phyloP scores from a whole-genome alignment of 2,113 vertebrate genomes.

The Seriola quinqueradiata region DNA sequence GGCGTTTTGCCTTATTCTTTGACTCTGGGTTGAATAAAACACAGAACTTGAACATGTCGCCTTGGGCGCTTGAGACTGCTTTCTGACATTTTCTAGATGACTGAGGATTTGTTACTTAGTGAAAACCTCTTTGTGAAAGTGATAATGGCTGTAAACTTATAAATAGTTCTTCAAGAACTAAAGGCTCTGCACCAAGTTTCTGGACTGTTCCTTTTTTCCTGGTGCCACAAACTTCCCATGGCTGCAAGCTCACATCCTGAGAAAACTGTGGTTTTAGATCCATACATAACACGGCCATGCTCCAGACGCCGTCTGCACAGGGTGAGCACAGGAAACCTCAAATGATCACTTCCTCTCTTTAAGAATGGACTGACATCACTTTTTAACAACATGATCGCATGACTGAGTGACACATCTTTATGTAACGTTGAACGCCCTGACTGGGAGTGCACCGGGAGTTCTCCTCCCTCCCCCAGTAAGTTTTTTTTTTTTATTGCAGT shows the following conservation, averaged over 20 bases:
- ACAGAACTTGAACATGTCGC: too few relatives aligned
- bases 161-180: not conserved
- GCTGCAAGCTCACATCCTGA: conserved; percentile 49
- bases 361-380: conserved; percentile 77
- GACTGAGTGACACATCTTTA: conserved; percentile 65
- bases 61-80: not conserved
- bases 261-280: conserved; percentile 27
- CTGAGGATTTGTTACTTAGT: not conserved
- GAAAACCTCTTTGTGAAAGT: not conserved
- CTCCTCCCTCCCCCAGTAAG: not conserved
- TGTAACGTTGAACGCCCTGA: conserved; percentile 52
- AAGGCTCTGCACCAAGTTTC: not conserved
- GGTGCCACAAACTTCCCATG: conserved; percentile 26
- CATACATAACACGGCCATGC: not conserved
- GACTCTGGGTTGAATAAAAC: not conserved
- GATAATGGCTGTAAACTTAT: not conserved
- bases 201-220: not conserved
- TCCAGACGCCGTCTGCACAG: conserved; percentile 40
- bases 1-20: too few relatives aligned
- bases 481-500: not conserved
- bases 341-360: conserved; percentile 74
- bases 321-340: conserved; percentile 71
- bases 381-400: conserved; percentile 57
- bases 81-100: not conserved
- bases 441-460: conserved; percentile 50